These are phyloP conservation scores for Ctenopoma kingsleyae DNA, from an alignment of 2,797 vertebrate species.

Conservation along the genomic window DNA sequence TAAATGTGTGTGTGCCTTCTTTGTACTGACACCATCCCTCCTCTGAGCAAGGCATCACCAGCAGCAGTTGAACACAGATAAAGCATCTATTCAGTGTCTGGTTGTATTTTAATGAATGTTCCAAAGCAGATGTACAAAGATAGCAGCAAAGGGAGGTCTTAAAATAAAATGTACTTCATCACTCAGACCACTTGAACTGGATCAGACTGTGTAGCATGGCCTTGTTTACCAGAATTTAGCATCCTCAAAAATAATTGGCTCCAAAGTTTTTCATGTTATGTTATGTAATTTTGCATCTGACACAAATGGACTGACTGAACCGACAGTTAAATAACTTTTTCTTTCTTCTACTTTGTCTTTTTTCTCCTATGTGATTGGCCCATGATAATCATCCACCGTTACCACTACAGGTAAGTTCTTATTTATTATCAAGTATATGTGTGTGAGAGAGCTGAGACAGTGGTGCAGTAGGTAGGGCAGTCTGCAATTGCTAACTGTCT, in stretches of 20 bases:
- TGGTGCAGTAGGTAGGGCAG: too few relatives aligned
- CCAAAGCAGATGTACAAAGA: neutral
- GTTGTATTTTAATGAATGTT: conserved; percentile 16
- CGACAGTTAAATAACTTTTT: conserved; percentile 3
- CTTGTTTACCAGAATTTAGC: neutral
- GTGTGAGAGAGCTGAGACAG: neutral
- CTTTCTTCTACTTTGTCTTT: too few relatives aligned
- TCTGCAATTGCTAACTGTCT: too few relatives aligned
- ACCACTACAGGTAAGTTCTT: conserved; percentile 50
- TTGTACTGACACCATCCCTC: conserved; percentile 1
- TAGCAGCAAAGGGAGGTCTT: neutral
- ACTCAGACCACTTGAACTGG: neutral
- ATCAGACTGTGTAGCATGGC: neutral
- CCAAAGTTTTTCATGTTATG: neutral
- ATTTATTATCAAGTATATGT: neutral
- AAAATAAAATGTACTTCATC: conserved; percentile 13
- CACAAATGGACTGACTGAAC: neutral
- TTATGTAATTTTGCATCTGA: neutral
- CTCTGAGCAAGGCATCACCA: neutral
- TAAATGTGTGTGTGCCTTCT: neutral
- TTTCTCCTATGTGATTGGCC: conserved; percentile 43
- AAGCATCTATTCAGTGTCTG: neutral
- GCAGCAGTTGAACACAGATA: conserved; percentile 15
- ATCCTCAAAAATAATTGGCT: conserved; percentile 9
- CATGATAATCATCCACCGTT: conserved; percentile 11